Base-by-base conservation (phyloP, 2,888 invertebrate species). In the Helleia helle region DNA sequence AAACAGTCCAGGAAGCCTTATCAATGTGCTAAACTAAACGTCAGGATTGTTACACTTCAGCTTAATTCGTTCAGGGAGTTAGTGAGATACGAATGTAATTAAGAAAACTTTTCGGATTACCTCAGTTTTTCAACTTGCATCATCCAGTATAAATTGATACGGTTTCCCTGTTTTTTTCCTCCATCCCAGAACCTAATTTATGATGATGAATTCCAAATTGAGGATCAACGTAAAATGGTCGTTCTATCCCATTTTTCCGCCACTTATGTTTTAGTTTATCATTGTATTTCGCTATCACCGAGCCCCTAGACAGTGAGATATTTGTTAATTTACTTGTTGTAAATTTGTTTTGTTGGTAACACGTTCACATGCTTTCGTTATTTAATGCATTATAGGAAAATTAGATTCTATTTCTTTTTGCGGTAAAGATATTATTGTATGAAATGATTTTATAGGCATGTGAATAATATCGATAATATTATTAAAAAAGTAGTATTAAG, bases 61-160 rank as follows among this genome's bases (percentile, higher is more conserved):
- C 70, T 67, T 76, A 79, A 79, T 81, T 74, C 73, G 75, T 69
- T 75, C 59, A 56, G 81, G 81, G 80, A 80, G 71, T 70, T 76
- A 79, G 71, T 75, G 76, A 63, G 60, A 62, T 69, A 69, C 67
- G 67, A 67, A 71, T 65, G 69, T 77, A 81, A 83, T 83, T 83
- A 83, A 68, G 69, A 66, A 74, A 83, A 83, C 65, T 83, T 83
- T 83, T 75, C 65, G 67, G 73, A 81, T 83, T 83, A 83, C 71
- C 66, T 62, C 65, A 70, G 76, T 80, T 80, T 81, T 80, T 74
- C 76, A 68, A 71, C 64, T 61, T 60, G 59, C 54, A 51, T 52
- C 54, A 51, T 43, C 76, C 73, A 64, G 27, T 45, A 11, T 54
- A 56, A 43, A 40, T 26, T 50, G 71, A 54, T 12, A 65, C 51